These are phyloP conservation scores for Willisornis vidua DNA, from an alignment of 2,113 vertebrate genomes.

Conservation along the genomic window DNA sequence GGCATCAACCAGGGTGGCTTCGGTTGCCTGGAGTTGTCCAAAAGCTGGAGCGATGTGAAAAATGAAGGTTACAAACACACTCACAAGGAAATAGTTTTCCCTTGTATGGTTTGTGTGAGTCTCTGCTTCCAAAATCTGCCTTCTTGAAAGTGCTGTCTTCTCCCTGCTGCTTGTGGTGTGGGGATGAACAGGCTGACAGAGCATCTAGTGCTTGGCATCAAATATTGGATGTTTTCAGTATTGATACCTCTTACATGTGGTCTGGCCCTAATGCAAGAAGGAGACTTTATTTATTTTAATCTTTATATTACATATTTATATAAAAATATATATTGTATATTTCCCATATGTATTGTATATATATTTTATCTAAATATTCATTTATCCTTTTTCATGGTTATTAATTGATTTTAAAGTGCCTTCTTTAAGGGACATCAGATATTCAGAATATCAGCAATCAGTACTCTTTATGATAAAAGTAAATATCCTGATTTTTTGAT, in stretches of 20 bases:
- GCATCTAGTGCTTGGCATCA: background rate
- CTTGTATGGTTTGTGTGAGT: background rate
- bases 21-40: background rate
- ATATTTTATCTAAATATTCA: background rate
- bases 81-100: background rate
- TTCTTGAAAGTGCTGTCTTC: background rate
- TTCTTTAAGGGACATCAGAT: background rate
- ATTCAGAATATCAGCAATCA: background rate
- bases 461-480: background rate
- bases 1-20: background rate
- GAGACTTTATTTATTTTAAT: background rate
- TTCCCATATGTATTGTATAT: background rate
- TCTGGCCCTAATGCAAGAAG: background rate
- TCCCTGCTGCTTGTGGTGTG: background rate
- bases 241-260: background rate
- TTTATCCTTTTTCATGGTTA: background rate
- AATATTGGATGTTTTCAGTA: background rate
- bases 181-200: background rate
- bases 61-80: background rate
- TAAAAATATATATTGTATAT: background rate
- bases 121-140: background rate
- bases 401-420: background rate
- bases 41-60: background rate
- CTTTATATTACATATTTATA: background rate
- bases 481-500: background rate